A percentile compares a stretch with the other conserved stretches of the same genome.
phyloP scores from a whole-genome alignment of 1,140 invertebrate genomes.

The Drosophila sp. region DNA sequence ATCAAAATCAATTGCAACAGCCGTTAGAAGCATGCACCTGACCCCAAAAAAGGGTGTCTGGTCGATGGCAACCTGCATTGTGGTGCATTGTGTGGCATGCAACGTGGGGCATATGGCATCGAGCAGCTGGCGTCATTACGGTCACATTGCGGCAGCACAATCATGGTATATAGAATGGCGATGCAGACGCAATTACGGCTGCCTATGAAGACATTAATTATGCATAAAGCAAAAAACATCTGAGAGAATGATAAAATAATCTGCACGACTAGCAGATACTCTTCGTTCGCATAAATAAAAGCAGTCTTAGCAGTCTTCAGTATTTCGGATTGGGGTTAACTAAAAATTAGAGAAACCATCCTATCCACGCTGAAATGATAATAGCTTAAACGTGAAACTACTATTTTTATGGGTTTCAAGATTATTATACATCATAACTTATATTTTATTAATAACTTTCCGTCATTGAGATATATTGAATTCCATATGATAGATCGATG shows the following conservation, averaged over 20 bases:
- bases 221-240: conserved; percentile 56
- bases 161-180: conserved; percentile 36
- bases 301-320: too few relatives aligned
- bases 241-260: neutral
- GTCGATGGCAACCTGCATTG: neutral
- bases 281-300: neutral
- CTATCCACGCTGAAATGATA: too few relatives aligned
- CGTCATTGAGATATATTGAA: too few relatives aligned
- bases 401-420: too few relatives aligned
- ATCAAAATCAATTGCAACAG: conserved; percentile 73
- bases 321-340: too few relatives aligned
- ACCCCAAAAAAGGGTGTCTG: conserved; percentile 2
- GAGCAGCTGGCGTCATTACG: conserved; percentile 68
- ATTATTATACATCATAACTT: too few relatives aligned
- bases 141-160: conserved; percentile 65
- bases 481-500: too few relatives aligned
- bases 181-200: conserved; percentile 65
- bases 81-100: neutral
- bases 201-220: conserved; percentile 78
- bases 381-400: too few relatives aligned
- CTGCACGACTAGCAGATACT: conserved; percentile 1
- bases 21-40: conserved; percentile 49
- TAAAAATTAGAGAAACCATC: too few relatives aligned
- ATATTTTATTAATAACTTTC: too few relatives aligned
- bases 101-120: neutral